Evolutionary conservation across 2,888 invertebrate species (phyloP).

Genomic region (Dolichopus griseipennis): DNA sequence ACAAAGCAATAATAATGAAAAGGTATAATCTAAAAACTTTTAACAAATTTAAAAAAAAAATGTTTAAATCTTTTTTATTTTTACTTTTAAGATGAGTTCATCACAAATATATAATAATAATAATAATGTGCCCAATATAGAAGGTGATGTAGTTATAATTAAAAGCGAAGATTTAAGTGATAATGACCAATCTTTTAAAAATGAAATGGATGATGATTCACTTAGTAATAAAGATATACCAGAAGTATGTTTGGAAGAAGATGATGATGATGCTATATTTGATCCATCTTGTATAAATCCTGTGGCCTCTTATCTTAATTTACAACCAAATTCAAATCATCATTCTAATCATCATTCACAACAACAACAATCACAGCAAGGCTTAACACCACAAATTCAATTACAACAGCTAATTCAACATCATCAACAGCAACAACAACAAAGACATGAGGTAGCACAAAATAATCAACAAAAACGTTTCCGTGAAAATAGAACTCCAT

Average conservation of each 20-base stretch:
- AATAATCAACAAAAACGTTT: slow-evolving; percentile 8
- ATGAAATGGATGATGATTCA: slow-evolving; percentile 35
- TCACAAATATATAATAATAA: background rate
- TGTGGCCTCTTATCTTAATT: background rate
- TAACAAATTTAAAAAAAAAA: too few species aligned
- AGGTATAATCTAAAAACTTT: background rate
- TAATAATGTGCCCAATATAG: slow-evolving; percentile 26
- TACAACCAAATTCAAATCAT: background rate
- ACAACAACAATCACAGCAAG: slow-evolving; percentile 16
- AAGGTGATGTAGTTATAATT: slow-evolving; percentile 39
- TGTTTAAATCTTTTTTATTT: background rate
- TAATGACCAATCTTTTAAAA: slow-evolving; percentile 34
- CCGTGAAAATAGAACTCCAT: slow-evolving; percentile 8
- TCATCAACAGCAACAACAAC: slow-evolving; percentile 15
- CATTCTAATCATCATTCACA: slow-evolving; percentile 12
- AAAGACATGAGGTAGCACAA: background rate
- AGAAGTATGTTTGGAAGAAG: slow-evolving; percentile 41
- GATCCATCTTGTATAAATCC: slow-evolving; percentile 23
- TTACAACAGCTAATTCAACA: slow-evolving; percentile 22
- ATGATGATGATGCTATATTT: slow-evolving; percentile 35
- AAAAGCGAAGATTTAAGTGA: slow-evolving; percentile 43
- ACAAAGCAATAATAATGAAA: background rate
- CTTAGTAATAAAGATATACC: slow-evolving; percentile 39
- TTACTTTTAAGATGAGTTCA: background rate
- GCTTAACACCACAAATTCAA: slow-evolving; percentile 23